Base-by-base conservation (phyloP, 2,888 invertebrate species). In the Calameuta pallipes region DNA sequence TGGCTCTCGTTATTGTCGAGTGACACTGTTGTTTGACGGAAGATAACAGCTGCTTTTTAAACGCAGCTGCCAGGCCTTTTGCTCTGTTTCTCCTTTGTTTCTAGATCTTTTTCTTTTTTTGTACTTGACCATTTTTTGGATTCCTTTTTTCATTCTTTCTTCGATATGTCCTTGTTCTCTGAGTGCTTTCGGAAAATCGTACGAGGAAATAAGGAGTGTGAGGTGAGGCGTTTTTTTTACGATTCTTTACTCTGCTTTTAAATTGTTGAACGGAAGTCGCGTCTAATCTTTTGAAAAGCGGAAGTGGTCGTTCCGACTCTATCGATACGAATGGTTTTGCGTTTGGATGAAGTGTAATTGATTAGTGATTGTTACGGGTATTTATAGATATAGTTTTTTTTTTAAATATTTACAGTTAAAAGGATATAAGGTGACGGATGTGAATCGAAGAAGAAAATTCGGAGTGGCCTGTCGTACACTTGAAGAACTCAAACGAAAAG, bases 371-470 rank as follows among this genome's bases (percentile, higher is more conserved):
- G 23, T 33, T 30, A 34, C 9, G 13, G 30, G 11, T 35, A 35
- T 78, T 68, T 78, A 3, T 30, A 23, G 36, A 68, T 34, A 69
- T 71, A 69, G 31, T 6, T 78, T 11, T 78, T 36, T 74, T 30
- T 74, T 70, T 0, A 0, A 15, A 23, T 37, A 23, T 34, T 74
- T 87, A 15, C 81, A 91, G 92, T 92, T 95, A 87, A 94, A 93
- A 89, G 96, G 96, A 36, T 96, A 94, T 87, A 96, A 96, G 93
- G 94, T 96, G 70, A 95, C 95, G 1, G 94, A 96, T 88, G 94
- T 94, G 4, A 93, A 93, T 83, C 92, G 95, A 80, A 94, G 93
- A 83, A 93, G 94, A 83, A 94, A 95, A 91, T 94, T 96, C 83
- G 96, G 96, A 30, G 93, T 96, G 73, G 96, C 95, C 33, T 95